A percentile compares a stretch with the other conserved stretches of the same genome.
phyloP scores from a whole-genome alignment of 2,113 vertebrate species.

The Aix galericulata region DNA sequence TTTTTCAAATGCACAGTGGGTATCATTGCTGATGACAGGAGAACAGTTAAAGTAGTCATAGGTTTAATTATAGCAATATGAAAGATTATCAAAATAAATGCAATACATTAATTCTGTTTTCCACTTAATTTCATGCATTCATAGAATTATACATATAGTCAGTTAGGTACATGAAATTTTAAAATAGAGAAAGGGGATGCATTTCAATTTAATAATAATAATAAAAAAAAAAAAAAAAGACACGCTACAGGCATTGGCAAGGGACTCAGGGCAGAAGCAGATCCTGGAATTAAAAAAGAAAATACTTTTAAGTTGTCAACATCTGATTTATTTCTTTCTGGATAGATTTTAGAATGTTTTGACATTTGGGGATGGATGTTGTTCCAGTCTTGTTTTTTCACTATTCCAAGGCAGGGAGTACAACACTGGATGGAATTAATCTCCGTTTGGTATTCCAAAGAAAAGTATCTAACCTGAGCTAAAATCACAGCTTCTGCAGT shows the following conservation, averaged over 20 bases:
- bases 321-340: neutral
- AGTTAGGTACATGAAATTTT: neutral
- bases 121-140: neutral
- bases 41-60: conserved; percentile 16
- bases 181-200: neutral
- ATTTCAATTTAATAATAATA: neutral
- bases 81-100: conserved; percentile 27
- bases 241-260: neutral
- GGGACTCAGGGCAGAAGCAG: neutral
- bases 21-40: neutral
- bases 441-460: neutral
- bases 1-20: conserved; percentile 6
- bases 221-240: neutral
- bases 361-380: neutral
- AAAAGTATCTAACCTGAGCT: neutral
- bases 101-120: neutral
- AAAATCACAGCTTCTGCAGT: conserved; percentile 4
- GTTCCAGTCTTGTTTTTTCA: neutral
- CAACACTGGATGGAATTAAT: neutral
- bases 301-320: neutral
- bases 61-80: neutral
- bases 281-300: neutral
- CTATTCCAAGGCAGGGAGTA: neutral
- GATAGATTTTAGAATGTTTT: neutral
- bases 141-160: neutral